Percentiles rank a stretch among this genome's conserved stretches.
These are phyloP conservation scores for Polyommatus iphigenia DNA, from an alignment of 2,888 invertebrate genomes.

Conservation along the genomic window DNA sequence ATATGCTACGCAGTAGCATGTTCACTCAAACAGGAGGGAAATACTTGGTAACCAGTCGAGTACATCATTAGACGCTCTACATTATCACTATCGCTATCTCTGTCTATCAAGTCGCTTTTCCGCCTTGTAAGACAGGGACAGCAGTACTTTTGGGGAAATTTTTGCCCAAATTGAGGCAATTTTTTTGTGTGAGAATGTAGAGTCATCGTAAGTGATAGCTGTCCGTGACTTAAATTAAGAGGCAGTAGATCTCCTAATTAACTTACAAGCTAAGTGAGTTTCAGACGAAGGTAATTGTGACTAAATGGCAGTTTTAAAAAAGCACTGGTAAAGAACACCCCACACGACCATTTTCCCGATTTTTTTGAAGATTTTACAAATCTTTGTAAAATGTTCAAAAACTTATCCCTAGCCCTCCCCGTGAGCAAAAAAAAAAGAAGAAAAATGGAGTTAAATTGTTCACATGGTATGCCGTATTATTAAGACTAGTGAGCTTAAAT, in stretches of 20 bases:
- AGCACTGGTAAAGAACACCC: neutral
- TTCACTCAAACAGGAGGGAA: constrained; percentile 15
- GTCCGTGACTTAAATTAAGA: constrained; percentile 12
- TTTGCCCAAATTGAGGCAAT: neutral
- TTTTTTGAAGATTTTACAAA: constrained; percentile 22
- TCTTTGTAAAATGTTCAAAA: constrained; percentile 18
- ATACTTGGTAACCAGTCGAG: constrained; percentile 22
- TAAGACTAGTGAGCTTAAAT: constrained; percentile 72
- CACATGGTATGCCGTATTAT: constrained; percentile 43
- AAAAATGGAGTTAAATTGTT: constrained; percentile 33
- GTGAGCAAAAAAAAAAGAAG: neutral
- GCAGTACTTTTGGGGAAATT: neutral
- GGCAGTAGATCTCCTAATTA: neutral
- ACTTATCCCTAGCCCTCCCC: neutral
- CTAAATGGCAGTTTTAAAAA: constrained; percentile 6
- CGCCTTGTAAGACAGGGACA: no score
- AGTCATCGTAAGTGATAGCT: neutral
- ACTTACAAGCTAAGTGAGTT: constrained; percentile 2
- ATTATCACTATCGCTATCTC: neutral
- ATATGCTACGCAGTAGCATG: neutral
- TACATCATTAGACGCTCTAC: neutral
- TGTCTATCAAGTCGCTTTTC: neutral
- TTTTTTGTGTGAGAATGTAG: neutral
- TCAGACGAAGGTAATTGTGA: neutral
- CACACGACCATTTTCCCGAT: neutral